Base-by-base conservation (phyloP, 2,113 vertebrate species). In the Hoplias malabaricus region DNA sequence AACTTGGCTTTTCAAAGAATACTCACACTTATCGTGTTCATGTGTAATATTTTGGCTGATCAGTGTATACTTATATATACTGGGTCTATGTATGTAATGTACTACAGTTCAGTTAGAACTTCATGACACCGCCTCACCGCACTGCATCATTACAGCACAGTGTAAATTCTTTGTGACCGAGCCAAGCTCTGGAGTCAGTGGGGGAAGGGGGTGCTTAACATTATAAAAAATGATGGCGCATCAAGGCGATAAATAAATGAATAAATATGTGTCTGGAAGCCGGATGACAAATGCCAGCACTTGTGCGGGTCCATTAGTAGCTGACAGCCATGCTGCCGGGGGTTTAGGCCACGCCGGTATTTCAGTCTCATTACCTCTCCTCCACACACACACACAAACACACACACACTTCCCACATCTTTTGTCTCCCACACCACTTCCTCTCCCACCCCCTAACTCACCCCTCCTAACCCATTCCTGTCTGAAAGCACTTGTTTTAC, bases 381-480 rank as follows among this genome's bases (percentile, higher is more conserved):
- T 33, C 50, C 7, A 31, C 65, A 43, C 23, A 43, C 40, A 46
- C 40, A 68, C 63, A 27, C 63, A 36, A 31, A 38, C 31, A 63
- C 61, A 66, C 63, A 66, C 36, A 68, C 38, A 29, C 69, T 9
- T 19, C 31, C 14, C 72, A 27, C 54, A n/a, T n/a, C n/a, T 46
- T 25, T 59, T 13, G 54, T 48, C 66, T 62, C 75, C 29, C 29
- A 6, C 40, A 31, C 86, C 84, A 89, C 88, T 93, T 94, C 94
- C 91, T 94, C 93, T 90, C 89, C 85, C 85, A 92, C 91, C 94
- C 90, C 91, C 94, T 96, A 96, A 98, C 95, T 96, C 93, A 96
- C 96, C 95, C 95, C 94, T 94, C 94, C 94, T 94, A 92, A 94
- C 95, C 96, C 94, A 92, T 90, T n/a, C 90, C 93, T 95, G 95